Evolutionary conservation across 2,797 vertebrate species (phyloP).

Genomic region (Alectoris magna): DNA sequence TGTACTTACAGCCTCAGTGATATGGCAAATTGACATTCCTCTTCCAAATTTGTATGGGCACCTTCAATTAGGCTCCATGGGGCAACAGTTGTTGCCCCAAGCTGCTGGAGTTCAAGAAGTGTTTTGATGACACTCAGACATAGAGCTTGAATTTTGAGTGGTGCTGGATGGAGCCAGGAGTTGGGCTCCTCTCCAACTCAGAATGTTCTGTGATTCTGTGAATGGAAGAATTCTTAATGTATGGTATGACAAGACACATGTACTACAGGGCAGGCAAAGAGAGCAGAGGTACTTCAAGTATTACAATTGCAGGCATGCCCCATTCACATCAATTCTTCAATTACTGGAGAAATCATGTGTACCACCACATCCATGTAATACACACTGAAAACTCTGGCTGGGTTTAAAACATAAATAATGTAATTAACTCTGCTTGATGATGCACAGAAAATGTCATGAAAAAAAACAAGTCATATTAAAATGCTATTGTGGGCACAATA

Average conservation of each 20-base stretch:
- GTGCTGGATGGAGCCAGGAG: background rate
- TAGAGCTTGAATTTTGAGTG: background rate
- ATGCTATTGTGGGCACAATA: background rate
- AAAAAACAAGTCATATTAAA: background rate
- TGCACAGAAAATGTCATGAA: background rate
- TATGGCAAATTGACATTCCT: background rate
- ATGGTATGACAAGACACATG: background rate
- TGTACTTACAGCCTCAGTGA: background rate
- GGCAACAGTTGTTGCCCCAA: background rate
- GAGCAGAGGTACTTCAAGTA: background rate
- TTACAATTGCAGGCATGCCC: background rate
- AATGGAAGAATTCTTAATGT: background rate
- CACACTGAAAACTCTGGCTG: background rate
- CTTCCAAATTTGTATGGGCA: background rate
- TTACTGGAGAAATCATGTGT: background rate
- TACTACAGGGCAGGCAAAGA: background rate
- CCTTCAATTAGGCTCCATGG: background rate
- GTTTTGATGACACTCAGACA: background rate
- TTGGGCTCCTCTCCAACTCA: background rate
- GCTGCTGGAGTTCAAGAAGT: background rate
- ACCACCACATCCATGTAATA: background rate
- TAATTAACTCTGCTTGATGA: background rate
- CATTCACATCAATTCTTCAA: background rate
- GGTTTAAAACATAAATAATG: conserved; percentile 18
- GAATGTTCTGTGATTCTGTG: background rate